phyloP scores from a whole-genome alignment of 2,797 vertebrate species.

The Myotis myotis region DNA sequence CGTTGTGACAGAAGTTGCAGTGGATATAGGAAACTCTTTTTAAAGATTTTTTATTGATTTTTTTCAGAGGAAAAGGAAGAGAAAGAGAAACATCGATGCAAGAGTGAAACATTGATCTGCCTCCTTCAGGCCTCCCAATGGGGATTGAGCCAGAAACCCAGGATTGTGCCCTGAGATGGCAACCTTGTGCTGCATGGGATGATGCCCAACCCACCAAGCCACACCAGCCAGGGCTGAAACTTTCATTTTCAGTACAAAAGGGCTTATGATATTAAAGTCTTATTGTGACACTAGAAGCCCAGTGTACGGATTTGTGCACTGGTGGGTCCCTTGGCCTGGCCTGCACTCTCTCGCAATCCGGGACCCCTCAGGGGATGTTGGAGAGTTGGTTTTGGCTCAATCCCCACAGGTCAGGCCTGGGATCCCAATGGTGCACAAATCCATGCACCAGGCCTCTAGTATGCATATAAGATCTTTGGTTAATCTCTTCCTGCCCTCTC shows the following conservation, averaged over 20 bases:
- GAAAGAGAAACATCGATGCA: not conserved
- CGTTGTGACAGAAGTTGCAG: not conserved
- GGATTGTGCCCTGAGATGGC: not conserved
- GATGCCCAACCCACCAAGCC: not conserved
- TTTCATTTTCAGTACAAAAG: not conserved
- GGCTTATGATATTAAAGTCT: constrained; percentile 9
- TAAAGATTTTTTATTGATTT: not conserved
- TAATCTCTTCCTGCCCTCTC: too few species aligned
- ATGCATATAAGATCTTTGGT: too few species aligned
- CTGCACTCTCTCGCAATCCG: too few species aligned
- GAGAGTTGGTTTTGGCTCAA: too few species aligned
- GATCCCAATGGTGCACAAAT: too few species aligned
- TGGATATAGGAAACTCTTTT: not conserved
- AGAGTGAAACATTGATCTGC: not conserved
- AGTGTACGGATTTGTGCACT: too few species aligned
- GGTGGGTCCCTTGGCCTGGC: too few species aligned
- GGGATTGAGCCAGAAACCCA: not conserved
- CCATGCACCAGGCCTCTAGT: too few species aligned
- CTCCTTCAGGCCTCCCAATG: not conserved
- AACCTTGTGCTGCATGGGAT: not conserved
- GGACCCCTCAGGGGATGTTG: too few species aligned
- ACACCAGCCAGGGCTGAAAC: not conserved
- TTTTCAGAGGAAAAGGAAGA: not conserved
- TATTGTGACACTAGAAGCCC: not conserved
- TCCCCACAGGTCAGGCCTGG: too few species aligned